Percentiles rank a stretch among this genome's conserved stretches.
Evolutionary conservation across 2,888 invertebrate species (phyloP).

Genomic region (Drosophila gaucha): DNA sequence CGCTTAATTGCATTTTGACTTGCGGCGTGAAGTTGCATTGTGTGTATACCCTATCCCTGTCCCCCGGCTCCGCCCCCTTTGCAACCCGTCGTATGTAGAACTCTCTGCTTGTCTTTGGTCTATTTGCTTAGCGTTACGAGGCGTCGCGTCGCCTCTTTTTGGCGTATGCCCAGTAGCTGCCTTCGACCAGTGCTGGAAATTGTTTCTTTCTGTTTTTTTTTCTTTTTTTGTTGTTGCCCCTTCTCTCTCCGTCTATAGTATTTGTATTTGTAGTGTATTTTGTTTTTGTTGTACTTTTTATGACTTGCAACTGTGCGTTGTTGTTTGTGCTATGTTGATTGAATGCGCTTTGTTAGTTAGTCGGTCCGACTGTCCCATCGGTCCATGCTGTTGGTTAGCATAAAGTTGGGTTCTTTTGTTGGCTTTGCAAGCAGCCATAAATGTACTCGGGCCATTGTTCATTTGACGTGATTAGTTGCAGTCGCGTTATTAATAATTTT

Average conservation of each 20-base stretch:
- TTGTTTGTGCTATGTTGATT: constrained; percentile 68
- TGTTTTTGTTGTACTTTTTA: constrained; percentile 67
- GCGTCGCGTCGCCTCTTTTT: constrained; percentile 69
- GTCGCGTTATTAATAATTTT: constrained; percentile 61
- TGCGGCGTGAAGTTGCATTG: constrained; percentile 80
- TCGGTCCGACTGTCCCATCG: constrained; percentile 21
- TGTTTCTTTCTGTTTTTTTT: constrained; percentile 29
- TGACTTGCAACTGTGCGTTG: constrained; percentile 73
- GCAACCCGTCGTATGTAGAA: constrained; percentile 27
- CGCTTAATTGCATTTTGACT: constrained; percentile 81
- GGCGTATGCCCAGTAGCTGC: constrained; percentile 76
- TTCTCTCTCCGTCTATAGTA: constrained; percentile 6
- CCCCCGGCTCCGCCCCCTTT: neutral
- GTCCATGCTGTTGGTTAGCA: constrained; percentile 20
- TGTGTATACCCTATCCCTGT: constrained; percentile 34
- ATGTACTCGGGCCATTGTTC: constrained; percentile 50
- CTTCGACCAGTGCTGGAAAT: constrained; percentile 37
- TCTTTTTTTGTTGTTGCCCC: constrained; percentile 7
- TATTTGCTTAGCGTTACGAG: constrained; percentile 72
- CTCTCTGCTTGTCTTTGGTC: constrained; percentile 53
- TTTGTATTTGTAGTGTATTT: constrained; percentile 46
- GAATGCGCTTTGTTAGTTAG: constrained; percentile 73
- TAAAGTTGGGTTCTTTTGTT: constrained; percentile 49
- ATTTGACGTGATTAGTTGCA: constrained; percentile 68
- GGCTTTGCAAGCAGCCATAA: constrained; percentile 46